Conservation (phyloP, 1,140 invertebrate genomes). For the Ceratina calcarata region DNA sequence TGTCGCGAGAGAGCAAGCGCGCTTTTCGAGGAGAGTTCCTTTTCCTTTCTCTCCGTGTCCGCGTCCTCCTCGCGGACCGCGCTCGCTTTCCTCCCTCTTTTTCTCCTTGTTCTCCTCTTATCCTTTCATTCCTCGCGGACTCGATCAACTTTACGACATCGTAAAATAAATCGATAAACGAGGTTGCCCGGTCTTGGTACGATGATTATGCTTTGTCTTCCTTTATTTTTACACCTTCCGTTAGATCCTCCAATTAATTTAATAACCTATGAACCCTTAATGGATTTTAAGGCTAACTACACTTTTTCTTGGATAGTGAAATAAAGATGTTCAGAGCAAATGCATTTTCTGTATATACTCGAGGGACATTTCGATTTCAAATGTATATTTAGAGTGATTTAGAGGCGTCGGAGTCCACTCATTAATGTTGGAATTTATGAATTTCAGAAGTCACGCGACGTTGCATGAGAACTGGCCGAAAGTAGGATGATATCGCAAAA, state of each 20-base stretch:
- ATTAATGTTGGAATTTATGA: neutral
- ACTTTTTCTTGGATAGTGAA: too few species aligned
- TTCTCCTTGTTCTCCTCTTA: neutral
- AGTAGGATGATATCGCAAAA: neutral
- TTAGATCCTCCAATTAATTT: neutral
- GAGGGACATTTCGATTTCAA: too few species aligned
- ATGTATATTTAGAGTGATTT: too few species aligned
- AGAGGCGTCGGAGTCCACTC: too few species aligned
- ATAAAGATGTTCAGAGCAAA: neutral
- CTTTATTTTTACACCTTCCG: neutral
- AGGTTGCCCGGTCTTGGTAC: neutral
- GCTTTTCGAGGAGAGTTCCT: conserved; percentile 54
- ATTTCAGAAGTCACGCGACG: neutral
- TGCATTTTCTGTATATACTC: too few species aligned
- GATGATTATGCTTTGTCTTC: neutral
- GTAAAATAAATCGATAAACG: conserved; percentile 63
- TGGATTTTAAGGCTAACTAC: too few species aligned
- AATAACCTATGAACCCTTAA: too few species aligned
- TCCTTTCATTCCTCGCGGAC: neutral
- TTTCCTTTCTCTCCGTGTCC: conserved; percentile 7
- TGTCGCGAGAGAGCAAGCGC: conserved; percentile 47
- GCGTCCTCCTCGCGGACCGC: neutral
- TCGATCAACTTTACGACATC: conserved; percentile 62
- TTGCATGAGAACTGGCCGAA: neutral
- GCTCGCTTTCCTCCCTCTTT: neutral